phyloP scores from a whole-genome alignment of 2,113 vertebrate genomes.

The Uria lomvia region DNA sequence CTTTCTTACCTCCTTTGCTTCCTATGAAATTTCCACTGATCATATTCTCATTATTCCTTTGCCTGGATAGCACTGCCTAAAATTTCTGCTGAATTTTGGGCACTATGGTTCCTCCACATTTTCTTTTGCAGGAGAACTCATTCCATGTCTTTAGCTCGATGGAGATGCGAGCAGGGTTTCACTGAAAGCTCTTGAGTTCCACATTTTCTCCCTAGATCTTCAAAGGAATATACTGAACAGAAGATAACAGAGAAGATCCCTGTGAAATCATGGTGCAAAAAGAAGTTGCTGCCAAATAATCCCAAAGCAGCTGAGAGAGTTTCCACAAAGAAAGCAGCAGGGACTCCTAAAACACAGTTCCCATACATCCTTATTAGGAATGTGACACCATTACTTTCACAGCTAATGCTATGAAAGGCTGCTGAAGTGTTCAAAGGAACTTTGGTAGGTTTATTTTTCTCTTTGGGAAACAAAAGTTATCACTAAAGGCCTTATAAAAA shows the following conservation, averaged over 20 bases:
- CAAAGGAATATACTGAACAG: slow-evolving; percentile 4
- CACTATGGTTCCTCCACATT: not conserved
- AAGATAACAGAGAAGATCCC: slow-evolving; percentile 24
- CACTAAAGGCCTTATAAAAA: slow-evolving; percentile 14
- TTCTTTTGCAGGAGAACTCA: not conserved
- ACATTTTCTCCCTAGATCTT: slow-evolving; percentile 12
- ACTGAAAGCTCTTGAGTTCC: not conserved
- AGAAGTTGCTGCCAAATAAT: slow-evolving; percentile 30
- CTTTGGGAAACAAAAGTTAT: slow-evolving; percentile 23
- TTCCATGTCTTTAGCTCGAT: not conserved
- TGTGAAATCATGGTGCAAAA: slow-evolving; percentile 36
- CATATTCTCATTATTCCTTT: not conserved
- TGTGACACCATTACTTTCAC: slow-evolving; percentile 32
- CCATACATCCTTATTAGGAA: slow-evolving; percentile 23
- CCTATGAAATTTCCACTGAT: not conserved
- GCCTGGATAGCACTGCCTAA: not conserved
- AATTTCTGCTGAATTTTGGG: not conserved
- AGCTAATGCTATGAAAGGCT: slow-evolving; percentile 17
- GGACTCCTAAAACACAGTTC: slow-evolving; percentile 31
- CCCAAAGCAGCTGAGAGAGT: slow-evolving; percentile 30
- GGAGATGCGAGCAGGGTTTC: not conserved
- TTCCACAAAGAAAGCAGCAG: slow-evolving; percentile 43
- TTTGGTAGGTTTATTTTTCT: slow-evolving; percentile 34
- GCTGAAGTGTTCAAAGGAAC: slow-evolving; percentile 36
- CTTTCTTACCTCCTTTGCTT: not conserved